Percentiles rank a stretch among this genome's conserved stretches.
Conservation (phyloP, 1,140 invertebrate species). For the Tenebrio molitor region DNA sequence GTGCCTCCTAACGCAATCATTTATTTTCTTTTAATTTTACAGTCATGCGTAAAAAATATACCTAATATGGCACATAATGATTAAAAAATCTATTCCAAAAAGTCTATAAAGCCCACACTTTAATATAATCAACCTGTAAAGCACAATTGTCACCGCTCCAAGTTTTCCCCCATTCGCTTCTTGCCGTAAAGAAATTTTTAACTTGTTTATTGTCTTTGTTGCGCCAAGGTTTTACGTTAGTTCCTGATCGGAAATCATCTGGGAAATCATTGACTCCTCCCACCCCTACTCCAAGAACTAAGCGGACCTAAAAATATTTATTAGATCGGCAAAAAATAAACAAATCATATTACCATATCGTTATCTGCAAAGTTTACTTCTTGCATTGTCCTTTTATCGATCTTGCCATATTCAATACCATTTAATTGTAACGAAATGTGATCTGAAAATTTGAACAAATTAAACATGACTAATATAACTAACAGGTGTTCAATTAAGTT, state of each 20-base stretch:
- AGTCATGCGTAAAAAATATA: too few relatives aligned
- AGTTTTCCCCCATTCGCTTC: slow-evolving; percentile 52
- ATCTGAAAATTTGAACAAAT: slow-evolving; percentile 33
- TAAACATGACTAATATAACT: slow-evolving; percentile 2
- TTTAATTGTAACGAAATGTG: slow-evolving; percentile 41
- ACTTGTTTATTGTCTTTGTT: slow-evolving; percentile 47
- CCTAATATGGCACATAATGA: slow-evolving; percentile 8
- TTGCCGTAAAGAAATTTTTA: slow-evolving; percentile 52
- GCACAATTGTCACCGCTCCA: slow-evolving; percentile 51
- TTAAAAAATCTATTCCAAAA: background rate
- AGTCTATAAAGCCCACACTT: slow-evolving; percentile 53
- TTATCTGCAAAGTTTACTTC: slow-evolving; percentile 3
- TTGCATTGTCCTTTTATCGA: slow-evolving; percentile 23
- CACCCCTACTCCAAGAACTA: slow-evolving; percentile 58
- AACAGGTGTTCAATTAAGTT: slow-evolving; percentile 6
- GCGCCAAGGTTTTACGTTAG: slow-evolving; percentile 55
- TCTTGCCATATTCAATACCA: slow-evolving; percentile 43
- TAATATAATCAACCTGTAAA: slow-evolving; percentile 57
- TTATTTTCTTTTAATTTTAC: too few relatives aligned
- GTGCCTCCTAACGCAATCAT: too few relatives aligned
- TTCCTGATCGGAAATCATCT: slow-evolving; percentile 51
- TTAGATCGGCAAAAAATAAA: slow-evolving; percentile 6
- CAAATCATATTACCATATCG: slow-evolving; percentile 23
- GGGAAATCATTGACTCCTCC: slow-evolving; percentile 59
- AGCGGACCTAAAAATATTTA: slow-evolving; percentile 44